Evolutionary conservation across 1,140 invertebrate species (phyloP).

Genomic region (Drosophila oshimai): DNA sequence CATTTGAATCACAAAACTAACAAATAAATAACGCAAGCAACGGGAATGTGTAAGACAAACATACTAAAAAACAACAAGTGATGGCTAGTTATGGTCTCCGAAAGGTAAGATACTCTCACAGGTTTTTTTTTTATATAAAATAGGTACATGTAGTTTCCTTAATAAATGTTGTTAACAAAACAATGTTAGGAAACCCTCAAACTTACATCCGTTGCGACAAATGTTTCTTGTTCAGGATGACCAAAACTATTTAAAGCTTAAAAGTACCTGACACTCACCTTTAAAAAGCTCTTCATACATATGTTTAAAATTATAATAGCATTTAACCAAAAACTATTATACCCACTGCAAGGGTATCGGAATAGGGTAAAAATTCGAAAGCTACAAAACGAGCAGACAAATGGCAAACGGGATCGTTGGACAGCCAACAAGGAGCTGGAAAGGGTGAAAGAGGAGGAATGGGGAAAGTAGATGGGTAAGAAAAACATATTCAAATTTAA

Average conservation of each 20-base stretch:
- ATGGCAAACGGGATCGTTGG: conserved; percentile 40
- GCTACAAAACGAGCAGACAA: conserved; percentile 39
- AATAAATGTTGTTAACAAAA: no score
- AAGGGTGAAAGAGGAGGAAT: background rate
- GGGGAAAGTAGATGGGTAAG: conserved; percentile 37
- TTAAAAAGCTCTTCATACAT: no score
- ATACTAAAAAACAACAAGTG: conserved; percentile 15
- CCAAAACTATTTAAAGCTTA: no score
- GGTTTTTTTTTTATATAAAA: background rate
- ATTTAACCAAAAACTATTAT: background rate
- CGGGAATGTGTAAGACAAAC: conserved; percentile 71
- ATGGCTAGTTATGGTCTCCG: background rate
- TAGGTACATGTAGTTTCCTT: no score
- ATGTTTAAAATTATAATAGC: background rate
- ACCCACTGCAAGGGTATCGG: background rate
- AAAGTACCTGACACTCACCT: no score
- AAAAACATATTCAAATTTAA: conserved; percentile 80
- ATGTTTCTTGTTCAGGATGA: no score
- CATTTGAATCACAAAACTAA: conserved; percentile 80
- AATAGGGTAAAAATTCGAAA: conserved; percentile 1
- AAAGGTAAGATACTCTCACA: background rate
- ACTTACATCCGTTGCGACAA: no score
- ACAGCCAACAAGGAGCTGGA: conserved; percentile 14
- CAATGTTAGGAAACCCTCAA: no score
- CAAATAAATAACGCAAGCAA: conserved; percentile 76